phyloP scores from a whole-genome alignment of 2,888 invertebrate genomes.

The Pantelozetes paolii region DNA sequence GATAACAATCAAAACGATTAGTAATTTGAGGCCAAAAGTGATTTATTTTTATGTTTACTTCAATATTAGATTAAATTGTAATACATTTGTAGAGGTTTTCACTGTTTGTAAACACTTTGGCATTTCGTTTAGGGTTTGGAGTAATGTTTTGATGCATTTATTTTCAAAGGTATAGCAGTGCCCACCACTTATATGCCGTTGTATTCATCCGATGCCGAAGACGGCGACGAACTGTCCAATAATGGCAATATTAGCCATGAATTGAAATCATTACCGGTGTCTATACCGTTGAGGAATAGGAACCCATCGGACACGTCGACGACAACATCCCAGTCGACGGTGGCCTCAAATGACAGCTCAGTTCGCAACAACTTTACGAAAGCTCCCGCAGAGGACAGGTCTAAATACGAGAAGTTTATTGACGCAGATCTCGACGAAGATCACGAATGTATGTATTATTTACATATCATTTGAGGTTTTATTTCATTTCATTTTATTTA shows the following conservation, averaged over 20 bases:
- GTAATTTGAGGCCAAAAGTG: too few species aligned
- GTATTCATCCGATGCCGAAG: conserved; percentile 45
- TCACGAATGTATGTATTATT: conserved; percentile 7
- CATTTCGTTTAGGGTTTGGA: too few species aligned
- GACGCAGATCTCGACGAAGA: conserved; percentile 52
- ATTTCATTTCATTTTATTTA: not conserved
- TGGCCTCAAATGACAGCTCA: conserved; percentile 20
- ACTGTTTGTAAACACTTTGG: too few species aligned
- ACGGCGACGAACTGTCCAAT: conserved; percentile 26
- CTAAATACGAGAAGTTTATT: conserved; percentile 70
- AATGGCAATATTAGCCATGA: conserved; percentile 14
- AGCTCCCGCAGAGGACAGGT: conserved; percentile 65
- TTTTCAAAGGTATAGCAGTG: conserved; percentile 40
- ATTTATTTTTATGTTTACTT: too few species aligned
- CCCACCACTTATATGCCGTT: conserved; percentile 46
- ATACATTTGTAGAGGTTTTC: too few species aligned
- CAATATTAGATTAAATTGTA: too few species aligned
- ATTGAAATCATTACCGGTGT: conserved; percentile 14
- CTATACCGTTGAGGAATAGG: conserved; percentile 13
- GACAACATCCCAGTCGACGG: conserved; percentile 20
- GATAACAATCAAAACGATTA: too few species aligned
- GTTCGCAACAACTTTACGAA: conserved; percentile 24
- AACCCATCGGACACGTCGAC: conserved; percentile 29
- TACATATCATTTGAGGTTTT: not conserved
- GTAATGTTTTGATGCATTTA: not conserved